Percentiles rank a stretch among this genome's conserved stretches.
Evolutionary conservation across 2,113 vertebrate species (phyloP).

Genomic region (Nothobranchius furzeri): DNA sequence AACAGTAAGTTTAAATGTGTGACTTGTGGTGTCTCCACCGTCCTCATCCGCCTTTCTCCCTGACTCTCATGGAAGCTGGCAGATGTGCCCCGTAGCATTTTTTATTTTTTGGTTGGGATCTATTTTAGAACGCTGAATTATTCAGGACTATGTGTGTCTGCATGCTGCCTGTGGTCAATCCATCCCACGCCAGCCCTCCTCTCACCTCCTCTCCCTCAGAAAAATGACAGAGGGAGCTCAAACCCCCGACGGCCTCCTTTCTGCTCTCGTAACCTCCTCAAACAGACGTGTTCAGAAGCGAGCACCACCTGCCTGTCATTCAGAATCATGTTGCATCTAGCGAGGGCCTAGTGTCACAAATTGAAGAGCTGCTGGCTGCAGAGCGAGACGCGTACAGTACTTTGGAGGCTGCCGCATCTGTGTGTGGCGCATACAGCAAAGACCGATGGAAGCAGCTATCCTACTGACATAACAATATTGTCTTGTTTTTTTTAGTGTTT

Average conservation of each 20-base stretch:
- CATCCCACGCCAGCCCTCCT: constrained; percentile 46
- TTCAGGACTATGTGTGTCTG: constrained; percentile 52
- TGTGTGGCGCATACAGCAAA: constrained; percentile 63
- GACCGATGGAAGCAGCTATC: constrained; percentile 73
- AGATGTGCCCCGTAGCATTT: constrained; percentile 45
- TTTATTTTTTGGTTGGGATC: constrained; percentile 48
- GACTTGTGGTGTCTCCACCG: constrained; percentile 25
- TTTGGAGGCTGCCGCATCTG: constrained; percentile 49
- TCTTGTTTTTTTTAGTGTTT: constrained; percentile 25
- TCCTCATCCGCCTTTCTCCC: constrained; percentile 36
- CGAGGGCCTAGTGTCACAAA: constrained; percentile 55
- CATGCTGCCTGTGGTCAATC: constrained; percentile 57
- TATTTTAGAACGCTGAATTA: constrained; percentile 68
- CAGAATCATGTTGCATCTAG: constrained; percentile 54
- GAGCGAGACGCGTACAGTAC: constrained; percentile 48
- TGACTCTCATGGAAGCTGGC: constrained; percentile 63
- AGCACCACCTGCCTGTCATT: constrained; percentile 55
- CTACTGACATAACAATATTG: constrained; percentile 67
- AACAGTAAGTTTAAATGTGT: constrained; percentile 33
- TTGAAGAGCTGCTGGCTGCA: constrained; percentile 38
- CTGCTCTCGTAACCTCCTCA: constrained; percentile 34
- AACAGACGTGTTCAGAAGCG: constrained; percentile 31
- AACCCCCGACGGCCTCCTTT: constrained; percentile 44
- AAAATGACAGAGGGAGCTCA: constrained; percentile 45
- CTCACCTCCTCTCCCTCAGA: constrained; percentile 53